Evolutionary conservation across 35 echinoderm and acorn worm species (phyloP), one percentile per base, ranked within the genome.

Genomic region (Heliocidaris tuberculata): DNA sequence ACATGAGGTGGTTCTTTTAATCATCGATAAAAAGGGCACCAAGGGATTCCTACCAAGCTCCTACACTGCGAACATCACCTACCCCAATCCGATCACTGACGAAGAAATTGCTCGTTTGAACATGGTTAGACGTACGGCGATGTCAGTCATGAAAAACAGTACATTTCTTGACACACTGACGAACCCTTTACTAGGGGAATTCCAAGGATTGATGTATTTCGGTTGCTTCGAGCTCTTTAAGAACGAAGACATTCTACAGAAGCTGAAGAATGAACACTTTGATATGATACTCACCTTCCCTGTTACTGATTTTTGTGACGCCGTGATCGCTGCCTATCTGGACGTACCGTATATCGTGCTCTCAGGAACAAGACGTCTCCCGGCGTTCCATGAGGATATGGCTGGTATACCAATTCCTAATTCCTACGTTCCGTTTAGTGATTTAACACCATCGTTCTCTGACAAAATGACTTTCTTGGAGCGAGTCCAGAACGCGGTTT

Each of bases 221-320:
- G 91, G 91, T 50, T 93, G 91, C 32, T 93, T 52, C 30, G 91
- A 93, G 91, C 91, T 93, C 91, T 93, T 93, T 27, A 93, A 93
- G 29, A 49, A 59, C n/a, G 48, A 93, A 13, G 91, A 93, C 50
- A 59, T 29, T 31, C n/a, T 93, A 7, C 17, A 42, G 30, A 93
- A 93, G 91, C 47, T 93, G 48, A 93, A 93, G 30, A 6, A 93
- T 15, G 50, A 93, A 93, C 47, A 29, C 17, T 50, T 93, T 48
- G 91, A 93, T 59, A 93, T 93, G 91, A 31, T 93, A 29, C 6
- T 93, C 91, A 52, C 91, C 21, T 48, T 59, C 11, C 91, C 91
- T n/a, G 48, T 93, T 11, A 59, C 27, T 8, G 91, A 93, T 11
- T 32, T 59, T 16, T 93, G 91, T 31, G 91, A 93, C 29, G 17